Percentiles rank a stretch among this genome's conserved stretches.
Evolutionary conservation across 2,888 invertebrate species (phyloP).

Genomic region (Candidula unifasciata): DNA sequence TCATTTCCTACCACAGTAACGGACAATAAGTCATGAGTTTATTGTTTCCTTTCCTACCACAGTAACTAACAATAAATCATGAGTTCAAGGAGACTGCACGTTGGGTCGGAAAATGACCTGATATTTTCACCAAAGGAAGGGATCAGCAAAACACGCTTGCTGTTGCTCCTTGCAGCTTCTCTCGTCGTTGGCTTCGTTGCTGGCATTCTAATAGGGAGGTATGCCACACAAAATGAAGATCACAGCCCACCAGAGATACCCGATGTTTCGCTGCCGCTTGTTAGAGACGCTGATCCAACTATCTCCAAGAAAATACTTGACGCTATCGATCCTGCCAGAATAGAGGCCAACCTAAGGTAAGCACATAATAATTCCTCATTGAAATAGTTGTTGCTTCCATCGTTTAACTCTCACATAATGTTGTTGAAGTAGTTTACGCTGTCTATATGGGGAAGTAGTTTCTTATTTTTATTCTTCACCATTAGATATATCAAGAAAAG

Average conservation of each 20-base stretch:
- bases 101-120: background rate
- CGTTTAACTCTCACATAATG: no score
- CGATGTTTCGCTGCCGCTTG: background rate
- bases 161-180: background rate
- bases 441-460: no score
- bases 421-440: no score
- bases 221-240: constrained; percentile 6
- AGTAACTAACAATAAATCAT: background rate
- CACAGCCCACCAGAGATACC: background rate
- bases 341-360: constrained; percentile 41
- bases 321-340: constrained; percentile 21
- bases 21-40: no score
- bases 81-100: background rate
- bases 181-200: background rate
- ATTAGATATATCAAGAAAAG: no score
- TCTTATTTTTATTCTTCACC: no score
- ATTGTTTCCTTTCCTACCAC: no score
- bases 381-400: no score
- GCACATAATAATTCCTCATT: background rate
- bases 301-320: constrained; percentile 22
- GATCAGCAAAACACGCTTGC: background rate
- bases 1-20: no score
- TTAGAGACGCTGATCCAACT: constrained; percentile 23
- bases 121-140: background rate
- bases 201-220: constrained; percentile 31